These are phyloP conservation scores for Zaprionus africanus DNA, from an alignment of 1,140 invertebrate genomes.

Conservation along the genomic window DNA sequence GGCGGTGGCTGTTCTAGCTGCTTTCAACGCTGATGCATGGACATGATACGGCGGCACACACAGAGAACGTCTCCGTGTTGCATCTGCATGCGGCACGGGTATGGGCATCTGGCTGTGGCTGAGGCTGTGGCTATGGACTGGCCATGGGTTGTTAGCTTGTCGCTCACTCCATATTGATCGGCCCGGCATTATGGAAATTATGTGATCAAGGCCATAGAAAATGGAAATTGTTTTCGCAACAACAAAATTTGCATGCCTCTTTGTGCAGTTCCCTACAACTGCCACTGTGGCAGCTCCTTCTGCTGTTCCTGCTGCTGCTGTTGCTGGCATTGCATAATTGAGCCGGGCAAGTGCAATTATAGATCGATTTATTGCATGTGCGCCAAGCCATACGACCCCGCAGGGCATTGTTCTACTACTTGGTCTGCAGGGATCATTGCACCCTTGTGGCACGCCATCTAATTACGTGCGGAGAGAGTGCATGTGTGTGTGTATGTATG, in stretches of 20 bases:
- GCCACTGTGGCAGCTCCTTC: not conserved
- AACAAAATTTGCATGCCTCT: constrained; percentile 55
- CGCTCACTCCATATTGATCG: constrained; percentile 81
- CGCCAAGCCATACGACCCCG: constrained; percentile 5
- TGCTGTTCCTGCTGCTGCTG: constrained; percentile 9
- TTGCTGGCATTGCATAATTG: constrained; percentile 55
- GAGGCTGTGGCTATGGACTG: constrained; percentile 7
- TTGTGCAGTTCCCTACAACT: constrained; percentile 3
- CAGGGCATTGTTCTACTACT: constrained; percentile 32
- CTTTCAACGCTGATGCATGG: constrained; percentile 78
- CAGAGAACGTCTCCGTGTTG: constrained; percentile 7
- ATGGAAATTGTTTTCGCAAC: constrained; percentile 77
- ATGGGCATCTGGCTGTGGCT: not conserved
- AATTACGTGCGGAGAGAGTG: constrained; percentile 32
- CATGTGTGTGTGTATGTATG: constrained; percentile 4
- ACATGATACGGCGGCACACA: constrained; percentile 62
- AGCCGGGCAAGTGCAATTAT: constrained; percentile 63
- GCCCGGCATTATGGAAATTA: constrained; percentile 79
- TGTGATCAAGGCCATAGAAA: constrained; percentile 83
- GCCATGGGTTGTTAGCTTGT: constrained; percentile 64
- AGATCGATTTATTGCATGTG: constrained; percentile 74
- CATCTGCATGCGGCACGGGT: not conserved
- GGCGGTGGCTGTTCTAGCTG: constrained; percentile 51
- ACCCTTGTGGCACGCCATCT: constrained; percentile 21
- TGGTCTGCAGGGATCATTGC: not conserved